Evolutionary conservation across 2,797 vertebrate genomes (phyloP), one percentile per base, ranked within the genome.

Genomic region (Bradypus variegatus): DNA sequence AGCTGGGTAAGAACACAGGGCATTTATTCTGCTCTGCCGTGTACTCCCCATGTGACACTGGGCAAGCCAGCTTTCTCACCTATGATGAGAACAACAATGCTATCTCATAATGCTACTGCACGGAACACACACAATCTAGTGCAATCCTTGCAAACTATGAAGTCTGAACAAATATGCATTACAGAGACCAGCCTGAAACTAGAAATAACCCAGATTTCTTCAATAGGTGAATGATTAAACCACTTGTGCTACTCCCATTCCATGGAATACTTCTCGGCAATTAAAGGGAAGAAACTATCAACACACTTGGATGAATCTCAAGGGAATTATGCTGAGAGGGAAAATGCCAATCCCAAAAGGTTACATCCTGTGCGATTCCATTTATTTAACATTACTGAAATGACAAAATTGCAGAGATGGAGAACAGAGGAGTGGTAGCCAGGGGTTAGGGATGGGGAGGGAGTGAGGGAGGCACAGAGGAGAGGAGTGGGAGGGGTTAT

Each of bases 161-260:
- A n/a, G 82, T 55, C 53, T 58, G 55, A 45, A 67, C 41, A 60
- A 50, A 67, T 31, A 58, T 0, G 23, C 18, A 11, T 8, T 50
- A 8, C 3, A 60, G 29, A 13, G 31, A 67, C 1, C 14, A n/a
- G 23, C 14, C 16, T 3, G 1, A 1, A 72, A 15, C 38, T 41
- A 67, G 70, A 53, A 83, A 38, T 8, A 14, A 36, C 25, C 41
- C 9, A 14, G 14, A 41, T 6, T n/a, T 33, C 50, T 25, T 88
- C 70, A 3, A 12, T 1, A 53, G 25, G 38, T 15, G 16, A 53
- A 1, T 5, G 18, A 23, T 11, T 75, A 45, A 60, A 19, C 27
- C 25, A 16, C 10, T 4, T 29, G 25, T 50, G 7, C 31, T 19
- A 9, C 12, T 8, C 21, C 69, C 72, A 36, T 29, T 50, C 50